phyloP scores from a whole-genome alignment of 2,113 vertebrate genomes.

The Halcyon malimbica region DNA sequence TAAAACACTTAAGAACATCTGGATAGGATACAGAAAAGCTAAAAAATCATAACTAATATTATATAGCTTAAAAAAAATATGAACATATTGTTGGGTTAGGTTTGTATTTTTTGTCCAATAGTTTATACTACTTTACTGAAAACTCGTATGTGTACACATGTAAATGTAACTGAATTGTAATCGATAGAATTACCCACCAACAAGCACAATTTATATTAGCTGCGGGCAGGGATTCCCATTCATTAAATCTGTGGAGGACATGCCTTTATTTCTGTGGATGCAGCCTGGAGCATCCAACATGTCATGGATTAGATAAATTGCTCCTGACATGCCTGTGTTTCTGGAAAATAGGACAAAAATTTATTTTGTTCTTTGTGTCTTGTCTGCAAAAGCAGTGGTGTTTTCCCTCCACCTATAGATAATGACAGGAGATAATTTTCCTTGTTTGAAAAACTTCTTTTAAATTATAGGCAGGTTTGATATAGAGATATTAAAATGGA shows the following conservation, averaged over 20 bases:
- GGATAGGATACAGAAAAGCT: not conserved
- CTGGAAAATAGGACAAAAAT: conserved; percentile 43
- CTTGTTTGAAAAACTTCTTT: not conserved
- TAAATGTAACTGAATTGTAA: not conserved
- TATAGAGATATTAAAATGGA: not conserved
- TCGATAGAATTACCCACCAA: conserved; percentile 28
- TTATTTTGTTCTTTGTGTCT: conserved; percentile 41
- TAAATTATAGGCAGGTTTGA: not conserved
- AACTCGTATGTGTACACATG: not conserved
- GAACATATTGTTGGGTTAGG: not conserved
- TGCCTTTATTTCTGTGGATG: not conserved
- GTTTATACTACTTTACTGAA: not conserved
- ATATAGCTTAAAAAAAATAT: not conserved
- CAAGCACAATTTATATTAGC: conserved; percentile 14
- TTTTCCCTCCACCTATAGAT: not conserved
- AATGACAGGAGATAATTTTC: not conserved
- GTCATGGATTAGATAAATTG: conserved; percentile 28
- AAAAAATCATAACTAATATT: not conserved
- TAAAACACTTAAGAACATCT: not conserved
- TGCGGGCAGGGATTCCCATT: conserved; percentile 54
- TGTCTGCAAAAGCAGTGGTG: not conserved
- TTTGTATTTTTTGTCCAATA: not conserved
- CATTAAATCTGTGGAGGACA: conserved; percentile 38
- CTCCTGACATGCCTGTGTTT: conserved; percentile 21
- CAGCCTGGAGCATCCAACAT: conserved; percentile 30